A percentile compares a stretch with the other conserved stretches of the same genome.
Conservation (phyloP, 2,113 vertebrate species). For the Lampris incognitus region DNA sequence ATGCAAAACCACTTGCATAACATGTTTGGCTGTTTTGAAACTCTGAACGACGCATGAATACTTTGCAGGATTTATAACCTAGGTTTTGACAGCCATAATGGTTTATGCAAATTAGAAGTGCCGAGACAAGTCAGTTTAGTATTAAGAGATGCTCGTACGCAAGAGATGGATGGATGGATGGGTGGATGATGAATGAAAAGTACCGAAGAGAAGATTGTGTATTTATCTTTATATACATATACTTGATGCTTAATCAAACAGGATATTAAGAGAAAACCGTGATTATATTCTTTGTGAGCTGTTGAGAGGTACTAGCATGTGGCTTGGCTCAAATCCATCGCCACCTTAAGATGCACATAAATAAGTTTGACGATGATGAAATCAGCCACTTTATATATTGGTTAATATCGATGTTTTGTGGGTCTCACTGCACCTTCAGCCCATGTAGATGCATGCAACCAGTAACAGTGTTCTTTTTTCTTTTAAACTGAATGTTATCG, state of each 20-base stretch:
- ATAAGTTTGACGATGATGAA: background rate
- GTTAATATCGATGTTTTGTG: background rate
- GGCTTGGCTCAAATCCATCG: slow-evolving; percentile 5
- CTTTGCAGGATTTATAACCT: slow-evolving; percentile 75
- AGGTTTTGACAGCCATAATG: slow-evolving; percentile 75
- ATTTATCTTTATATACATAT: slow-evolving; percentile 46
- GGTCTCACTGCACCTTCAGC: background rate
- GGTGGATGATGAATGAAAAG: slow-evolving; percentile 40
- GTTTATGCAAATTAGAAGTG: slow-evolving; percentile 81
- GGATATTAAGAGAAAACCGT: too few relatives aligned
- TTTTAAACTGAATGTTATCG: too few relatives aligned
- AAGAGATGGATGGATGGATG: slow-evolving; percentile 22
- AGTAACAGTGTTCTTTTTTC: background rate
- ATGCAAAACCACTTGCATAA: slow-evolving; percentile 62
- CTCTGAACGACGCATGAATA: slow-evolving; percentile 70
- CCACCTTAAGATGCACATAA: slow-evolving; percentile 10
- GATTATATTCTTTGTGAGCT: background rate
- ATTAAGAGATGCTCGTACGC: slow-evolving; percentile 38
- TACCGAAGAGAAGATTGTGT: slow-evolving; percentile 36
- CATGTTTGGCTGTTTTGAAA: slow-evolving; percentile 73
- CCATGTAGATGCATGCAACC: slow-evolving; percentile 11
- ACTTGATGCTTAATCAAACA: too few relatives aligned
- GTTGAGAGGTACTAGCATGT: slow-evolving; percentile 19
- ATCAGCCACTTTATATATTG: background rate
- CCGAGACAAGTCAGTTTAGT: slow-evolving; percentile 65